Conservation (phyloP, 1,140 invertebrate species). For the Caenorhabditis inopinata region DNA sequence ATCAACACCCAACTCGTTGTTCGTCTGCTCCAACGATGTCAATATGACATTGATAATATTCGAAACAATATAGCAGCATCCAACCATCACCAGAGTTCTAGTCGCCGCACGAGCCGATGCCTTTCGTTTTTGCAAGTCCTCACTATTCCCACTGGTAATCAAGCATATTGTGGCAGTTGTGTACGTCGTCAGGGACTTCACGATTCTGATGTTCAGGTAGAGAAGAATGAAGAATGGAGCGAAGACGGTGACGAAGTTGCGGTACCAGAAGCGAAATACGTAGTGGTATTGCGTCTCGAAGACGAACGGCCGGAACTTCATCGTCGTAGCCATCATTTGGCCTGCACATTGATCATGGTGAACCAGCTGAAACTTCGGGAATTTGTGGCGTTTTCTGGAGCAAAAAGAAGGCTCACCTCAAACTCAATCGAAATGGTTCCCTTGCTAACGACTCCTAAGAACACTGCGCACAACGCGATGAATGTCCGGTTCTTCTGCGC, state of each 20-base stretch:
- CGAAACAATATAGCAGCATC: conserved; percentile 61
- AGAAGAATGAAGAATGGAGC: conserved; percentile 63
- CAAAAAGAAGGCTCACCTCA: conserved; percentile 46
- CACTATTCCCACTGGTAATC: conserved; percentile 25
- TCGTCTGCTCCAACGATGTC: conserved; percentile 41
- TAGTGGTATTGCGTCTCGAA: conserved; percentile 53
- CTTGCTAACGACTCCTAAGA: conserved; percentile 61
- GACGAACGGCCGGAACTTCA: conserved; percentile 55
- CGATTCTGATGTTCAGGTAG: conserved; percentile 59
- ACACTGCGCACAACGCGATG: conserved; percentile 54
- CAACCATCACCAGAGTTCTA: conserved; percentile 60
- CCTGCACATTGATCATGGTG: conserved; percentile 55
- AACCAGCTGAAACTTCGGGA: conserved; percentile 55
- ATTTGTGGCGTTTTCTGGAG: too few species aligned
- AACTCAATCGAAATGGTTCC: conserved; percentile 61
- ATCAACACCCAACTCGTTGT: neutral
- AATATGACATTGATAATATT: conserved; percentile 62
- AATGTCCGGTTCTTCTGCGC: conserved; percentile 55
- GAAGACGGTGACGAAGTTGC: conserved; percentile 63
- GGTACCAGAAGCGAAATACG: conserved; percentile 52
- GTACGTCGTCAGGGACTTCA: conserved; percentile 52
- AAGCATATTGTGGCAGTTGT: conserved; percentile 34
- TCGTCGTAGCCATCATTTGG: conserved; percentile 53
- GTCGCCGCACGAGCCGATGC: conserved; percentile 59
- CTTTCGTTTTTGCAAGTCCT: conserved; percentile 46